A percentile compares a stretch with the other conserved stretches of the same genome.
phyloP scores from a whole-genome alignment of 1,140 invertebrate genomes.

The Drosophila navojoa region DNA sequence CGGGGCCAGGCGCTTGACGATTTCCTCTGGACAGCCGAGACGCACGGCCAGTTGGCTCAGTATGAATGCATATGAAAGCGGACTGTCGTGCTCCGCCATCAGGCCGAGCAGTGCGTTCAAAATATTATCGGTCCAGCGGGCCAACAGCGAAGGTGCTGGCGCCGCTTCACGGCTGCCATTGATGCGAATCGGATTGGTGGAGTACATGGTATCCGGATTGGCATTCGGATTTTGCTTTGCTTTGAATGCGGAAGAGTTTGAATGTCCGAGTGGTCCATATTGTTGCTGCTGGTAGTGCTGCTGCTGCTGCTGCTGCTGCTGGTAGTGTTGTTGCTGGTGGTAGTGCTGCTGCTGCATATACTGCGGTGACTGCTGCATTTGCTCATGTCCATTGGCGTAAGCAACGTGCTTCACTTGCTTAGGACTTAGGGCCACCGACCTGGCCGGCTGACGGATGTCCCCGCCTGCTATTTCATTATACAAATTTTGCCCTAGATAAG shows the following conservation, averaged over 20 bases:
- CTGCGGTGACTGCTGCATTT: too few relatives aligned
- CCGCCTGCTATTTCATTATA: background rate
- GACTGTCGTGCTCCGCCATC: slow-evolving; percentile 9
- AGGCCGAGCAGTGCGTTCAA: slow-evolving; percentile 5
- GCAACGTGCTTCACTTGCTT: too few relatives aligned
- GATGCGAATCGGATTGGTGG: slow-evolving; percentile 1
- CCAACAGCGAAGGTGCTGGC: background rate
- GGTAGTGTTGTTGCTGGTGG: background rate
- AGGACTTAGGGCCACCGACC: background rate
- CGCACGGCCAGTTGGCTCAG: slow-evolving; percentile 3
- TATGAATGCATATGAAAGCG: slow-evolving; percentile 2
- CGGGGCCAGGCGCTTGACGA: slow-evolving; percentile 25
- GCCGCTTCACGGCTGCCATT: background rate
- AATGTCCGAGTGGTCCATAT: background rate
- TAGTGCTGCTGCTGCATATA: too few relatives aligned
- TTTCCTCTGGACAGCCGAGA: slow-evolving; percentile 13
- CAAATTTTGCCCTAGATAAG: background rate
- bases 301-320: background rate
- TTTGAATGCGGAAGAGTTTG: background rate
- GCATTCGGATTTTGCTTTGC: background rate
- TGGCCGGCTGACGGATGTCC: background rate
- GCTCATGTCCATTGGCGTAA: too few relatives aligned
- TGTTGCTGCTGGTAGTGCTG: slow-evolving; percentile 2
- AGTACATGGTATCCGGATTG: background rate
- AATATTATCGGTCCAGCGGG: slow-evolving; percentile 12